Percentiles rank a stretch among this genome's conserved stretches.
Evolutionary conservation across 2,797 vertebrate genomes (phyloP).

Genomic region (Hypotaenidia philippensis): DNA sequence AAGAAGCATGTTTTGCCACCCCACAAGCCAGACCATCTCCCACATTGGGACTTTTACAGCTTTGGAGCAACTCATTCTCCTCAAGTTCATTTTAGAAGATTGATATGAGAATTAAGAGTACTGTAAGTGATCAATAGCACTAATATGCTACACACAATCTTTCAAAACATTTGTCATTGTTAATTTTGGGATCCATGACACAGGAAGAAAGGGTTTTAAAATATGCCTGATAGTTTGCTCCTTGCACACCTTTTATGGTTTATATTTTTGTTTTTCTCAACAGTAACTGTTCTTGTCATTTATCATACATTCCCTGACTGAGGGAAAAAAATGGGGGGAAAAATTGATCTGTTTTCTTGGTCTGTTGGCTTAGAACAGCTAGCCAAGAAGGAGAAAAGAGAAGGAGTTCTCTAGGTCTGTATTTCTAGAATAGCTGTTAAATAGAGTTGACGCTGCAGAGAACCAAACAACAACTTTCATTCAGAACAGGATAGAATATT

Average conservation of each 20-base stretch:
- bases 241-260: neutral
- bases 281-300: neutral
- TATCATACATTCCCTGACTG: neutral
- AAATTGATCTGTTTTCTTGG: neutral
- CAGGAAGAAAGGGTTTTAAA: neutral
- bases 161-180: neutral
- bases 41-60: neutral
- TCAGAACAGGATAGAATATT: neutral
- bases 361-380: neutral
- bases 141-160: neutral
- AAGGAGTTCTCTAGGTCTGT: neutral
- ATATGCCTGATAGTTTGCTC: neutral
- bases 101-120: neutral
- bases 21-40: neutral
- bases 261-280: neutral
- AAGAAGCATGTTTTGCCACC: constrained; percentile 28
- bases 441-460: neutral
- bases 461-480: neutral
- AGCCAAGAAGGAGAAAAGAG: neutral
- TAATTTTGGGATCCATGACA: neutral
- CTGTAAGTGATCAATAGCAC: neutral
- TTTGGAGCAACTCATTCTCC: neutral
- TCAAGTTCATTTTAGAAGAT: neutral
- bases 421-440: neutral
- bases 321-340: neutral